A percentile compares a stretch with the other conserved stretches of the same genome.
These are phyloP conservation scores for Sebastes itinus DNA, from an alignment of 2,797 vertebrate genomes.

Conservation along the genomic window DNA sequence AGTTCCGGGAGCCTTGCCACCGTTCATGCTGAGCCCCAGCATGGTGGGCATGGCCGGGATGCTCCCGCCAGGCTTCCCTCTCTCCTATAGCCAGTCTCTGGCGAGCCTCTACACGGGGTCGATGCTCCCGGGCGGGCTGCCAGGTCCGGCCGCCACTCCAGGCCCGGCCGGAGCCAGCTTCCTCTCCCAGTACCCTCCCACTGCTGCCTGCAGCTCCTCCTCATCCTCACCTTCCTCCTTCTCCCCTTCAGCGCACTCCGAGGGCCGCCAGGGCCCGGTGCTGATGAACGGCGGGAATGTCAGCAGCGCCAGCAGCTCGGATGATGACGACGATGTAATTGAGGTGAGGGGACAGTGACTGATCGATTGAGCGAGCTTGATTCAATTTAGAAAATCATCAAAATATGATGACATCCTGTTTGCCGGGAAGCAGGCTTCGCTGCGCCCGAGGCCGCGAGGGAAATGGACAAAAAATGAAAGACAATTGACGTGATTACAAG, in stretches of 20 bases:
- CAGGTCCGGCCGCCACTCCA: constrained; percentile 78
- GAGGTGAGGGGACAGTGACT: constrained; percentile 89
- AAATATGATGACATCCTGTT: constrained; percentile 32
- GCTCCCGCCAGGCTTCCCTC: constrained; percentile 86
- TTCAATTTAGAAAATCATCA: constrained; percentile 22
- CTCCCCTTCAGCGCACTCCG: constrained; percentile 50
- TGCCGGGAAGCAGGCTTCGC: neutral
- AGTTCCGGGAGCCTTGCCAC: constrained; percentile 85
- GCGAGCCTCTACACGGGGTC: constrained; percentile 88
- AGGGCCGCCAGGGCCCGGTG: constrained; percentile 40
- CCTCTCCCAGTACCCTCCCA: constrained; percentile 86
- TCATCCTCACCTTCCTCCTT: constrained; percentile 82
- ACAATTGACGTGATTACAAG: neutral
- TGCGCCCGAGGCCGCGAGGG: neutral
- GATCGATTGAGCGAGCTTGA: constrained; percentile 3
- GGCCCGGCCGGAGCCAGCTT: constrained; percentile 83
- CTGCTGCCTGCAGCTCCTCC: constrained; percentile 63
- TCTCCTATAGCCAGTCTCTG: constrained; percentile 90
- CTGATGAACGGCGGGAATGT: constrained; percentile 56
- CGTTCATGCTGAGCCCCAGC: constrained; percentile 88
- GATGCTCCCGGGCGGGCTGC: constrained; percentile 86
- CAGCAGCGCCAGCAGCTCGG: constrained; percentile 54
- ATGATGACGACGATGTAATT: constrained; percentile 85
- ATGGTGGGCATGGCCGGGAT: constrained; percentile 85
- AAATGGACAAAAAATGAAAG: constrained; percentile 22